Evolutionary conservation across 2,888 invertebrate genomes (phyloP).

Genomic region (Icerya purchasi): DNA sequence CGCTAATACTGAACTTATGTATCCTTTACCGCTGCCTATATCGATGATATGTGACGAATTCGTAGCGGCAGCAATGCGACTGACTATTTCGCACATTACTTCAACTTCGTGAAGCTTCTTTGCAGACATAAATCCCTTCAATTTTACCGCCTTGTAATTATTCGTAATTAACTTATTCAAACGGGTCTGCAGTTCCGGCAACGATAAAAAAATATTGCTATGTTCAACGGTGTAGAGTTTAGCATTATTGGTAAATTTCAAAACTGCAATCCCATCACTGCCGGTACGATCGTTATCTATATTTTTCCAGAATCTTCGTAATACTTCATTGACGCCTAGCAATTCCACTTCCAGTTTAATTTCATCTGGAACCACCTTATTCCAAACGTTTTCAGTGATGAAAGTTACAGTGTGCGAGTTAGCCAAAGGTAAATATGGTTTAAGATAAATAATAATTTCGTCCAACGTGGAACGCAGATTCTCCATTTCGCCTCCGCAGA

Average conservation of each 20-base stretch:
- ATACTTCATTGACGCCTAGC: constrained; percentile 21
- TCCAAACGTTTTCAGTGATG: constrained; percentile 43
- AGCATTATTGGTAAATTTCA: background rate
- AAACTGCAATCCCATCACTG: too few species aligned
- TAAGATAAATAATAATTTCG: constrained; percentile 31
- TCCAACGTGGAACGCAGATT: constrained; percentile 8
- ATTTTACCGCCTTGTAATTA: constrained; percentile 5
- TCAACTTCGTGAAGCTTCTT: constrained; percentile 68
- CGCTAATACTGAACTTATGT: constrained; percentile 51
- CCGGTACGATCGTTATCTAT: background rate
- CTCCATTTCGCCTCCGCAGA: constrained; percentile 9
- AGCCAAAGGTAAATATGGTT: constrained; percentile 36
- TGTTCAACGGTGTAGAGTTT: background rate
- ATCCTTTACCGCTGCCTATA: constrained; percentile 76
- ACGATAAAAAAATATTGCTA: background rate
- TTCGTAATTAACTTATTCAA: background rate
- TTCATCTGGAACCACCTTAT: constrained; percentile 32
- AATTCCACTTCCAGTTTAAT: constrained; percentile 30
- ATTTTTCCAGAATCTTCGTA: constrained; percentile 23
- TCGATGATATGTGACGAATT: constrained; percentile 40
- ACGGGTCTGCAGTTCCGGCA: background rate
- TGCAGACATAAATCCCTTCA: constrained; percentile 36
- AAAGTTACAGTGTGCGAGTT: constrained; percentile 62
- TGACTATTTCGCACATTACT: constrained; percentile 37
- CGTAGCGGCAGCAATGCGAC: constrained; percentile 28